A percentile compares a stretch with the other conserved stretches of the same genome.
These are phyloP conservation scores for Poeciliopsis retropinna DNA, from an alignment of 2,113 vertebrate genomes.

Conservation along the genomic window DNA sequence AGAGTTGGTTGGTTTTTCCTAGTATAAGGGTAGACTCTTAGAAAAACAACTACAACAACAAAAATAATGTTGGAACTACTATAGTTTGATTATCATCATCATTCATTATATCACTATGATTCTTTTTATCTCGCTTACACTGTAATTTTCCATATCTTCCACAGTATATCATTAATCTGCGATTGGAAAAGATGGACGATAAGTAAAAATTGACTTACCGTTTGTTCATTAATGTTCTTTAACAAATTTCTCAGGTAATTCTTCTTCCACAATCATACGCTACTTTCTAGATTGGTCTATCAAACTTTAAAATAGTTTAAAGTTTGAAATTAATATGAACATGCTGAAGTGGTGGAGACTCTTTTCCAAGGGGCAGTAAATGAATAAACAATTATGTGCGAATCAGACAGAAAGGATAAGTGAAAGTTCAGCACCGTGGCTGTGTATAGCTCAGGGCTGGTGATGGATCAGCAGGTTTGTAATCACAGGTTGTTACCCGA, in stretches of 20 bases:
- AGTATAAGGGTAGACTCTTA: neutral
- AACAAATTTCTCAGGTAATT: neutral
- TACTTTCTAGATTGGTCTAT: too few relatives aligned
- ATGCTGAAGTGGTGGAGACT: neutral
- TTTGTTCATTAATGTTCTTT: neutral
- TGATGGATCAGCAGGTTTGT: slow-evolving; percentile 69
- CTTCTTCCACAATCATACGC: neutral
- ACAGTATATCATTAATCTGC: neutral
- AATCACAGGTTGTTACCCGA: slow-evolving; percentile 65
- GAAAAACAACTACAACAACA: too few relatives aligned
- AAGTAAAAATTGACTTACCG: neutral
- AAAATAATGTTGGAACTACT: too few relatives aligned
- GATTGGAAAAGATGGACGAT: neutral
- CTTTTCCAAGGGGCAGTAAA: neutral
- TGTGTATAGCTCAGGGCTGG: slow-evolving; percentile 39
- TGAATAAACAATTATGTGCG: neutral
- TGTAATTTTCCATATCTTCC: neutral
- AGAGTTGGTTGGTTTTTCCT: neutral
- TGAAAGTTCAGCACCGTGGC: slow-evolving; percentile 42
- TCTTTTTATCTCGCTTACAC: too few relatives aligned
- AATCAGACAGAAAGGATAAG: neutral
- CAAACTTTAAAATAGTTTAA: too few relatives aligned
- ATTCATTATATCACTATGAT: too few relatives aligned
- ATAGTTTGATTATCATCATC: too few relatives aligned
- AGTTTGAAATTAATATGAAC: neutral